A percentile compares a stretch with the other conserved stretches of the same genome.
Evolutionary conservation across 1,140 invertebrate genomes (phyloP).

Genomic region (Halictus rubicundus): DNA sequence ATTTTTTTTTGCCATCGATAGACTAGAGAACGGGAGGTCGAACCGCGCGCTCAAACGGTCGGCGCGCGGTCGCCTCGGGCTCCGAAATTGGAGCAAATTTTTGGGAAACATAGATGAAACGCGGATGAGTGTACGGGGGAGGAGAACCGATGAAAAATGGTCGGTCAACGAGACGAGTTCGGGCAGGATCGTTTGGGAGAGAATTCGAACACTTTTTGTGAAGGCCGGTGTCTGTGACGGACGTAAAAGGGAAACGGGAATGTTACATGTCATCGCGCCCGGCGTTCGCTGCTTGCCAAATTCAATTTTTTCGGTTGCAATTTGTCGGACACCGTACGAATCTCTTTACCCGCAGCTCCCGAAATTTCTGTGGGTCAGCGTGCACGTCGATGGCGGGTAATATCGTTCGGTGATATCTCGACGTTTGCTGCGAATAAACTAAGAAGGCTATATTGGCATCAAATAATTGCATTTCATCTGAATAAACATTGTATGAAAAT

Average conservation of each 20-base stretch:
- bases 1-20: background rate
- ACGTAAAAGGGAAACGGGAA: background rate
- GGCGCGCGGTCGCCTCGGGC: background rate
- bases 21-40: background rate
- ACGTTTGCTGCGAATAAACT: no score
- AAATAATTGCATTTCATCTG: no score
- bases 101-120: constrained; percentile 19
- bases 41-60: background rate
- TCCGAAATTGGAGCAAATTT: background rate
- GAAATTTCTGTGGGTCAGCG: no score
- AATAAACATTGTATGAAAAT: no score
- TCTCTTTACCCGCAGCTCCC: background rate
- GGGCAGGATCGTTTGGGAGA: background rate
- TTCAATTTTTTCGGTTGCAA: background rate
- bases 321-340: background rate
- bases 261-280: background rate
- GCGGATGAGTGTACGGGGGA: constrained; percentile 9
- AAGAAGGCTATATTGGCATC: no score
- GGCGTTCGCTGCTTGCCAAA: constrained; percentile 1
- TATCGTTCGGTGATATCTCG: no score
- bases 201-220: constrained; percentile 22
- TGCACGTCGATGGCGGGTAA: no score
- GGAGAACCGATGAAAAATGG: background rate
- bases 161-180: constrained; percentile 8
- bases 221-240: background rate